Conservation (phyloP, 2,888 invertebrate genomes). For the Odontocolon sp. region DNA sequence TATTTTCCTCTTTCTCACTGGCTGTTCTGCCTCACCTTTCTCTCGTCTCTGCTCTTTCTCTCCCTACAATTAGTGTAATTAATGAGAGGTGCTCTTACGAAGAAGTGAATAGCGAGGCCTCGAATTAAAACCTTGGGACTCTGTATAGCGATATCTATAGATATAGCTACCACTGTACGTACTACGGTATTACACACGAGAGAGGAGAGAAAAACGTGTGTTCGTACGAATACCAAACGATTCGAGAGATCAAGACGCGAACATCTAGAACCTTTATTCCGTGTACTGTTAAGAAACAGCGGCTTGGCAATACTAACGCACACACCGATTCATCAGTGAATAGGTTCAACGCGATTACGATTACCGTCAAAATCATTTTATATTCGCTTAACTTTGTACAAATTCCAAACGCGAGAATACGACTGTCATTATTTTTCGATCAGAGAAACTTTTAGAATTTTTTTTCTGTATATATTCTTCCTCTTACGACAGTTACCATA, state of each 20-base stretch:
- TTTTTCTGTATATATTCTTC: too few species aligned
- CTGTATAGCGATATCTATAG: neutral
- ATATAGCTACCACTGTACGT: neutral
- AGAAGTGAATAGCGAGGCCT: conserved; percentile 31
- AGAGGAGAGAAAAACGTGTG: conserved; percentile 13
- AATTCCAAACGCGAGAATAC: too few species aligned
- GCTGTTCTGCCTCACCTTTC: conserved; percentile 26
- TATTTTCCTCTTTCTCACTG: conserved; percentile 23
- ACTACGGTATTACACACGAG: neutral
- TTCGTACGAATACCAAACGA: conserved; percentile 30
- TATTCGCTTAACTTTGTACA: neutral
- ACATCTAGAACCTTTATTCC: conserved; percentile 10
- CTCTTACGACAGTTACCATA: too few species aligned
- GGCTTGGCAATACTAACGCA: neutral
- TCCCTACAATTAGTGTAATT: conserved; percentile 48
- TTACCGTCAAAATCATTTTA: conserved; percentile 14
- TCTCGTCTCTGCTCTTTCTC: conserved; percentile 22
- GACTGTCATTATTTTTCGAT: too few species aligned
- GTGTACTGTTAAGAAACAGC: conserved; percentile 17
- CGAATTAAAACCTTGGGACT: conserved; percentile 33
- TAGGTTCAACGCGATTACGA: conserved; percentile 26
- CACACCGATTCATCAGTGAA: neutral
- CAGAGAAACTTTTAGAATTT: too few species aligned
- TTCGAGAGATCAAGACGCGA: conserved; percentile 13
- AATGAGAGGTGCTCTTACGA: conserved; percentile 42